These are phyloP conservation scores for Eupithecia centaureata DNA, from an alignment of 2,888 invertebrate genomes.

Conservation along the genomic window DNA sequence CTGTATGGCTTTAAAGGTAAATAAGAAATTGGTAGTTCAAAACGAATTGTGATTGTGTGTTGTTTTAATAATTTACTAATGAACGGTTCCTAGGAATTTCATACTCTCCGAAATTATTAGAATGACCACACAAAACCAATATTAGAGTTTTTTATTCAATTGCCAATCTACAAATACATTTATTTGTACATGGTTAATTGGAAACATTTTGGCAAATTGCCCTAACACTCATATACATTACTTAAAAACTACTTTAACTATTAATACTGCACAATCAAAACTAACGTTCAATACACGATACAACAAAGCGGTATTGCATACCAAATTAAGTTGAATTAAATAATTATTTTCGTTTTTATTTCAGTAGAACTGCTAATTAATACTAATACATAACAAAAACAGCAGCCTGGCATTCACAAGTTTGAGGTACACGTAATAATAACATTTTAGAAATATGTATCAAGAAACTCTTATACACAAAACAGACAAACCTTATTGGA, in stretches of 20 bases:
- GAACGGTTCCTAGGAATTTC: neutral
- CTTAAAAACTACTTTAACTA: constrained; percentile 45
- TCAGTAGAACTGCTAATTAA: neutral
- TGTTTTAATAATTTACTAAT: neutral
- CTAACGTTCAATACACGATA: constrained; percentile 33
- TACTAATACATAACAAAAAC: neutral
- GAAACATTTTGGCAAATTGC: constrained; percentile 70
- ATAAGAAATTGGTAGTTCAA: neutral
- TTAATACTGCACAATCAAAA: constrained; percentile 24
- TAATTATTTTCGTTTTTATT: constrained; percentile 28
- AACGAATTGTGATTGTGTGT: too few species aligned
- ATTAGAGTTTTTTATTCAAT: constrained; percentile 61
- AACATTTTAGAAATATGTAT: neutral
- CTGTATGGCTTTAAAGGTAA: neutral
- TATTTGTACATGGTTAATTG: constrained; percentile 76
- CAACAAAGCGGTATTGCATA: constrained; percentile 54
- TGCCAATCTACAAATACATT: constrained; percentile 78
- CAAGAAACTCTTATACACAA: neutral
- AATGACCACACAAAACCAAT: constrained; percentile 7
- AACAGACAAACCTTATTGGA: neutral
- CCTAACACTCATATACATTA: constrained; percentile 74
- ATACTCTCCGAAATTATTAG: neutral
- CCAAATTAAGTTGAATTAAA: constrained; percentile 47
- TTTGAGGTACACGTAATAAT: neutral
- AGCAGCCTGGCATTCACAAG: neutral